A percentile compares a stretch with the other conserved stretches of the same genome.
phyloP scores from a whole-genome alignment of 2,113 vertebrate species.

The Mus pahari region DNA sequence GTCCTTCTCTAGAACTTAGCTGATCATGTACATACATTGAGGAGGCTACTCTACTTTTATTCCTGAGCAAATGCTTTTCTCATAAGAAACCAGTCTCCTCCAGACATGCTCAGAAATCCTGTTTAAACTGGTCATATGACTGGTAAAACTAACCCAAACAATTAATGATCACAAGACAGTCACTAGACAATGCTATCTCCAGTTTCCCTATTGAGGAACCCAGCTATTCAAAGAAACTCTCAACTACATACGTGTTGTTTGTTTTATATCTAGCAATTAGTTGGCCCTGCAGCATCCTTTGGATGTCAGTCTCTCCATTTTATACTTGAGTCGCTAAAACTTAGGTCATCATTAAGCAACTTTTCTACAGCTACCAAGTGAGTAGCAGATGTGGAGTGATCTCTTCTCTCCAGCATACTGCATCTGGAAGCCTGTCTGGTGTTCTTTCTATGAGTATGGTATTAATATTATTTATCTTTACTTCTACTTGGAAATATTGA shows the following conservation, averaged over 20 bases:
- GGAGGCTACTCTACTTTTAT: not conserved
- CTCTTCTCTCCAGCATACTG: not conserved
- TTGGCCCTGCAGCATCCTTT: not conserved
- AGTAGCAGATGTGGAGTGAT: not conserved
- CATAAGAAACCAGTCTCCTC: not conserved
- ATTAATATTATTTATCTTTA: conserved; percentile 20
- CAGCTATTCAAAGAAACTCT: not conserved
- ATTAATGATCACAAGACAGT: not conserved
- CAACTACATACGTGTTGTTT: not conserved
- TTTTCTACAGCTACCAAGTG: not conserved
- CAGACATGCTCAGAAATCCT: not conserved
- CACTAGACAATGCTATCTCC: not conserved
- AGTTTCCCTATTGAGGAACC: not conserved
- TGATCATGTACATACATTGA: not conserved
- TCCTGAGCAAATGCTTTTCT: not conserved
- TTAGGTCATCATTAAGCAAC: not conserved
- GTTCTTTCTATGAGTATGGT: not conserved
- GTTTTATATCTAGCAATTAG: not conserved
- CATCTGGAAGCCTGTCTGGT: not conserved
- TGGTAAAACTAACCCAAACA: not conserved
- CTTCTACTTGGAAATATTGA: not conserved
- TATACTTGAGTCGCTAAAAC: not conserved
- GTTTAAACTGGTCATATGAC: not conserved
- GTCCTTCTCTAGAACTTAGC: not conserved
- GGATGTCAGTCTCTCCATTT: not conserved